Evolutionary conservation across 2,797 vertebrate genomes (phyloP).

Genomic region (Cirrhinus mrigala): DNA sequence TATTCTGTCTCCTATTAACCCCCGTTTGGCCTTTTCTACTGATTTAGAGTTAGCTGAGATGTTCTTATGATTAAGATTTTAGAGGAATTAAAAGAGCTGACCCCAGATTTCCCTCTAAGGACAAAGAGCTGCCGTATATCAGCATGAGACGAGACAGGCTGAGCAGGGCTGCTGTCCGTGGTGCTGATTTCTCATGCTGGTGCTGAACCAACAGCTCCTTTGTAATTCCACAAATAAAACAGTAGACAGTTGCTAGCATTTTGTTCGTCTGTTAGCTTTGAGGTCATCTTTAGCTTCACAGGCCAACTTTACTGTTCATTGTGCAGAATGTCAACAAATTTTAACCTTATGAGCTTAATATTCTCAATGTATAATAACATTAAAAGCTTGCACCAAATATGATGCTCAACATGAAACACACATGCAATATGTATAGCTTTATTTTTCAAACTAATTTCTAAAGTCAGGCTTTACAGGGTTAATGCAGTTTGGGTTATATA

Average conservation of each 20-base stretch:
- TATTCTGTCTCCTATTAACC: conserved; percentile 25
- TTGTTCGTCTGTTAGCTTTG: not conserved
- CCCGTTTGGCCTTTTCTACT: not conserved
- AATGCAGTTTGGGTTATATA: not conserved
- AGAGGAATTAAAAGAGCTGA: conserved; percentile 26
- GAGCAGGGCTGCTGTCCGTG: conserved; percentile 9
- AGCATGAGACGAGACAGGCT: not conserved
- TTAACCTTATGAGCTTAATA: not conserved
- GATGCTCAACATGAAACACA: not conserved
- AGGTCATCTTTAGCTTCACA: not conserved
- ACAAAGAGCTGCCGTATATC: not conserved
- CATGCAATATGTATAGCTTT: not conserved
- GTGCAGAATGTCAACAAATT: too few relatives aligned
- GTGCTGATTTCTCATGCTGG: not conserved
- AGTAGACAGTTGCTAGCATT: not conserved
- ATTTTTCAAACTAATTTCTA: not conserved
- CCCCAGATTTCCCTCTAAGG: not conserved
- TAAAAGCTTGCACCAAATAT: not conserved
- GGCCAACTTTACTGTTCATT: not conserved
- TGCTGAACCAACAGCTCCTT: not conserved
- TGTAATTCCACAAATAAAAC: not conserved
- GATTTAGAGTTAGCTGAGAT: conserved; percentile 24
- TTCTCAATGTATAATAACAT: not conserved
- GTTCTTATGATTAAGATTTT: conserved; percentile 9
- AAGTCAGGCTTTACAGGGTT: not conserved